phyloP scores from a whole-genome alignment of 2,888 invertebrate genomes.

The Idaea dimidiata region DNA sequence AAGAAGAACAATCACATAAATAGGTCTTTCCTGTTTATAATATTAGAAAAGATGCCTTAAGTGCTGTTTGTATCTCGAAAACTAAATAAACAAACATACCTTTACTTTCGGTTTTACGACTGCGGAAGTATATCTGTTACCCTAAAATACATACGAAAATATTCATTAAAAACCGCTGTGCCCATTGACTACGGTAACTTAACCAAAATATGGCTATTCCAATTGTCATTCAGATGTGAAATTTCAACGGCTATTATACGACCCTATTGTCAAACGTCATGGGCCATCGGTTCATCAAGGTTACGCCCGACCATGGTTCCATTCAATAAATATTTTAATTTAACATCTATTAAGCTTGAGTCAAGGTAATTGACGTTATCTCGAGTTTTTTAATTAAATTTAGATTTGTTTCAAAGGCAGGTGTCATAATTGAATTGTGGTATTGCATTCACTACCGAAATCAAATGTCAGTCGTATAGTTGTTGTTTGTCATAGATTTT shows the following conservation, averaged over 20 bases:
- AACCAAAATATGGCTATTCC: neutral
- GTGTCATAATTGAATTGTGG: neutral
- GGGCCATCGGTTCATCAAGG: conserved; percentile 26
- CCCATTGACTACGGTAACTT: neutral
- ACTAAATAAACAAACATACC: too few relatives aligned
- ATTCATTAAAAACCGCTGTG: neutral
- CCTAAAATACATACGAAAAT: neutral
- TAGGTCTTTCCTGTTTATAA: too few relatives aligned
- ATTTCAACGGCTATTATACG: neutral
- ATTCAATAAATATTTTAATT: conserved; percentile 20
- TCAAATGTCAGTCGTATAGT: neutral
- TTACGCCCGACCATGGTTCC: conserved; percentile 24
- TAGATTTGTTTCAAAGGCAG: neutral
- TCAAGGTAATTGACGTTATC: conserved; percentile 9
- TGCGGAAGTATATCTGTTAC: too few relatives aligned
- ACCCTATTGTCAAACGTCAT: conserved; percentile 19
- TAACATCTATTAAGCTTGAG: conserved; percentile 11
- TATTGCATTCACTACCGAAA: neutral
- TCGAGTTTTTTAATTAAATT: neutral
- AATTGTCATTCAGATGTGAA: conserved; percentile 1
- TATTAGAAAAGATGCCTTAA: too few relatives aligned
- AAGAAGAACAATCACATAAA: too few relatives aligned
- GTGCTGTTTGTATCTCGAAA: too few relatives aligned
- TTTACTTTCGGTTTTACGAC: too few relatives aligned
- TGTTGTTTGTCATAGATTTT: neutral